phyloP scores from a whole-genome alignment of 2,797 vertebrate species.

The Allobates femoralis region DNA sequence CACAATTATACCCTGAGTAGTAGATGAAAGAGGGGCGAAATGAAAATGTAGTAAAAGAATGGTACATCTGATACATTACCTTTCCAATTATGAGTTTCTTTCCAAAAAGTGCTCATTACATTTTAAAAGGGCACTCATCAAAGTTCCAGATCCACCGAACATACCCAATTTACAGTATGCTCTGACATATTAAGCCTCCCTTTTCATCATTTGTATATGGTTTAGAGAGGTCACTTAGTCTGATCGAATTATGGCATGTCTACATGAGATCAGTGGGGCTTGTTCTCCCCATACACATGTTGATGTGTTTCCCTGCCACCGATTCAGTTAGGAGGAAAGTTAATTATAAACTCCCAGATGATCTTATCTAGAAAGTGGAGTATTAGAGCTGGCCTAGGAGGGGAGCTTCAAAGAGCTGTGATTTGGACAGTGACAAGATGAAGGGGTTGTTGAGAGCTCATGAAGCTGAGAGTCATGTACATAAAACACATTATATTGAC shows the following conservation, averaged over 20 bases:
- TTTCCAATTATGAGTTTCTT: slow-evolving; percentile 6
- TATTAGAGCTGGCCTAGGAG: slow-evolving; percentile 33
- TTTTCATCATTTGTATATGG: slow-evolving; percentile 32
- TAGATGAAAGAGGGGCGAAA: neutral
- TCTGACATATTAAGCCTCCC: neutral
- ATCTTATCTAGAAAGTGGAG: slow-evolving; percentile 56
- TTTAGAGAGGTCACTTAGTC: slow-evolving; percentile 33
- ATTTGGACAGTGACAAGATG: slow-evolving; percentile 28
- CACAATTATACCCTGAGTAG: neutral
- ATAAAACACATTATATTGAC: slow-evolving; percentile 60
- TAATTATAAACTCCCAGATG: slow-evolving; percentile 48
- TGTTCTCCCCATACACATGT: slow-evolving; percentile 39
- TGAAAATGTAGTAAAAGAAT: neutral
- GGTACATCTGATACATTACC: slow-evolving; percentile 1
- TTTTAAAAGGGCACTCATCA: slow-evolving; percentile 21
- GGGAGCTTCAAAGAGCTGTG: slow-evolving; percentile 51
- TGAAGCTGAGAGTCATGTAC: slow-evolving; percentile 47
- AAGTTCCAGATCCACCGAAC: neutral
- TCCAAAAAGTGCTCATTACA: slow-evolving; percentile 6
- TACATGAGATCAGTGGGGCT: slow-evolving; percentile 34
- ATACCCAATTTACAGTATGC: neutral
- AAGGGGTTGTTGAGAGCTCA: slow-evolving; percentile 42
- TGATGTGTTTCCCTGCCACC: slow-evolving; percentile 25
- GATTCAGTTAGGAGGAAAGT: slow-evolving; percentile 40
- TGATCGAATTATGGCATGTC: slow-evolving; percentile 7